Evolutionary conservation across 1,140 invertebrate species (phyloP), one percentile per base, ranked within the genome.

Genomic region (Drosophila lacertosa): DNA sequence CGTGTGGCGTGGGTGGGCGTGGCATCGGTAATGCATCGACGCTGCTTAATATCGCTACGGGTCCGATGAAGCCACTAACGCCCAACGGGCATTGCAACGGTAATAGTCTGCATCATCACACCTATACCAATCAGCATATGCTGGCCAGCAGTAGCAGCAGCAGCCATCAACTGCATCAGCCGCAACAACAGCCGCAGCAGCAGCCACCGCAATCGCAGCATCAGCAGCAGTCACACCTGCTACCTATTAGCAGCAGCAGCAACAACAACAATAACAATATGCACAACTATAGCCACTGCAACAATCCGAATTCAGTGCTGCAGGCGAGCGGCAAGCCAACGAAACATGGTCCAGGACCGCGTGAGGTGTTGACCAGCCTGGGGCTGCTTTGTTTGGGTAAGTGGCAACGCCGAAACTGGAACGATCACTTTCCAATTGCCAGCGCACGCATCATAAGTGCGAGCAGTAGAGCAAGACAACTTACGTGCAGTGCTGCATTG

Each of bases 361-460:
- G 90, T 71, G 96, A 97, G 91, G 96, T 96, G 86, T 91, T 98
- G n/a, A 95, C 96, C 3, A 97, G 96, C 22, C 92, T 98, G 32
- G 97, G 96, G 1, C 90, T 97, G n/a, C 91, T 97, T 50, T 97
- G 96, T 77, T 92, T 98, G 45, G 91, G 91, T 91, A 50, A 86
- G 78, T 15, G 6, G 3, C 29, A 18, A 16, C 26, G 1, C 7
- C 11, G 1, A n/a, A 5, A 9, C n/a, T n/a, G n/a, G n/a, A n/a
- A n/a, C n/a, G n/a, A n/a, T n/a, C n/a, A 39, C 32, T 35, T 48
- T 29, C 13, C 10, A 22, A 16, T 9, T 37, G 0, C n/a, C n/a
- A n/a, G n/a, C n/a, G n/a, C n/a, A n/a, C n/a, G n/a, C n/a, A n/a
- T n/a, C n/a, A n/a, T n/a, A 26, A 26, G 24, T 26, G 24, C 5